Evolutionary conservation across 92 coral and sea anemone genomes (phyloP).

Genomic region (Parazoanthus darwini): DNA sequence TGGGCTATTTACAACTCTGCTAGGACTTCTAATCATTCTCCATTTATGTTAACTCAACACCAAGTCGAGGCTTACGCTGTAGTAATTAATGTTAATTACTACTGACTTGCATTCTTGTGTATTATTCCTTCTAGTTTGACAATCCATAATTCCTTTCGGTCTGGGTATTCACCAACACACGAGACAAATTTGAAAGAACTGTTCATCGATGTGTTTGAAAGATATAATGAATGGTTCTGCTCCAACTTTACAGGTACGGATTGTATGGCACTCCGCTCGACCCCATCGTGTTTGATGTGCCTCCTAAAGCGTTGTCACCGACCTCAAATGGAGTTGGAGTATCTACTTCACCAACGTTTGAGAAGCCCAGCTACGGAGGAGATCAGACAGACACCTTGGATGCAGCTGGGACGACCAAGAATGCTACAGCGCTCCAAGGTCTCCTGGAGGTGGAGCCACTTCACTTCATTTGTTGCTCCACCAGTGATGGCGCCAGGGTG

Average conservation of each 20-base stretch:
- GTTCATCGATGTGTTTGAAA: too few species aligned
- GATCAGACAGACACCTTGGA: conserved; percentile 56
- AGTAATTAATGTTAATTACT: too few species aligned
- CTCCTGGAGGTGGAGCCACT: conserved; percentile 94
- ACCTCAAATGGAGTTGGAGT: conserved; percentile 44
- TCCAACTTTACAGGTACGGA: conserved; percentile 63
- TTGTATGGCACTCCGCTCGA: conserved; percentile 95
- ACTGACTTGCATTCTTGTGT: too few species aligned
- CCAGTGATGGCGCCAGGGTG: conserved; percentile 95
- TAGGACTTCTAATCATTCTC: too few species aligned
- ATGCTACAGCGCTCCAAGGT: conserved; percentile 70
- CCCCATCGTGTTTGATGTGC: conserved; percentile 87
- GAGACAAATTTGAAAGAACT: too few species aligned
- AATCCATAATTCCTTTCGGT: too few species aligned
- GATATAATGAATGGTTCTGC: background rate
- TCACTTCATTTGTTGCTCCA: conserved; percentile 88
- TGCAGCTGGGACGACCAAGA: conserved; percentile 25
- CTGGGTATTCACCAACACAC: too few species aligned
- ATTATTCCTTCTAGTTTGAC: too few species aligned
- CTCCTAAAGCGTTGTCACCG: conserved; percentile 53
- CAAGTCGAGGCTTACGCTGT: too few species aligned
- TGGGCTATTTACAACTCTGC: too few species aligned
- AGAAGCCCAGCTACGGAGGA: conserved; percentile 32
- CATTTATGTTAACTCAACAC: too few species aligned
- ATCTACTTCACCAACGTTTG: conserved; percentile 16